Conservation (phyloP, 2,113 vertebrate genomes). For the Cochlearius cochlearius region DNA sequence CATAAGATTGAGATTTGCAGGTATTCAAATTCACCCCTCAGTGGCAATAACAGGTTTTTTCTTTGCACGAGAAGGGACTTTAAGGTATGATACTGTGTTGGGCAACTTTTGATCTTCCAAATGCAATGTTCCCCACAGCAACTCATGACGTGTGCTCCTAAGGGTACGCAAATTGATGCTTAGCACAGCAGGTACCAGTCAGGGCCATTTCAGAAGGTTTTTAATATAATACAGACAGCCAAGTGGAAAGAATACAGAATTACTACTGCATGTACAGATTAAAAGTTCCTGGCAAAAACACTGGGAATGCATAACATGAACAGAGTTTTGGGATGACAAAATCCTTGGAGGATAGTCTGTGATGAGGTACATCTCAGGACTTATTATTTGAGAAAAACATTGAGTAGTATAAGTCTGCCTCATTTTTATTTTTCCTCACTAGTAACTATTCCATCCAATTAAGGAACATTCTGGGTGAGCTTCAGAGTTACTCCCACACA, state of each 20-base stretch:
- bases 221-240: not conserved
- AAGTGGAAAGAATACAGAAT: not conserved
- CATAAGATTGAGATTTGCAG: not conserved
- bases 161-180: not conserved
- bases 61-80: not conserved
- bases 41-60: not conserved
- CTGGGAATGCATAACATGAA: not conserved
- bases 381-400: not conserved
- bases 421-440: not conserved
- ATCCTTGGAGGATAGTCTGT: not conserved
- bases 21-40: not conserved
- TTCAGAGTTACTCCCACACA: not conserved
- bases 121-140: not conserved
- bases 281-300: not conserved
- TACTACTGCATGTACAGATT: not conserved
- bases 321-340: not conserved
- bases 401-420: not conserved
- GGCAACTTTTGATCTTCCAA: not conserved
- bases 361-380: not conserved
- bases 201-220: not conserved
- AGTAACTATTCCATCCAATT: not conserved
- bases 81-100: not conserved
- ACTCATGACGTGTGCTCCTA: not conserved
- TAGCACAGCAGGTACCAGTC: not conserved
- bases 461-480: not conserved